A percentile compares a stretch with the other conserved stretches of the same genome.
Evolutionary conservation across 2,888 invertebrate genomes (phyloP).

Genomic region (Oligia strigilis): DNA sequence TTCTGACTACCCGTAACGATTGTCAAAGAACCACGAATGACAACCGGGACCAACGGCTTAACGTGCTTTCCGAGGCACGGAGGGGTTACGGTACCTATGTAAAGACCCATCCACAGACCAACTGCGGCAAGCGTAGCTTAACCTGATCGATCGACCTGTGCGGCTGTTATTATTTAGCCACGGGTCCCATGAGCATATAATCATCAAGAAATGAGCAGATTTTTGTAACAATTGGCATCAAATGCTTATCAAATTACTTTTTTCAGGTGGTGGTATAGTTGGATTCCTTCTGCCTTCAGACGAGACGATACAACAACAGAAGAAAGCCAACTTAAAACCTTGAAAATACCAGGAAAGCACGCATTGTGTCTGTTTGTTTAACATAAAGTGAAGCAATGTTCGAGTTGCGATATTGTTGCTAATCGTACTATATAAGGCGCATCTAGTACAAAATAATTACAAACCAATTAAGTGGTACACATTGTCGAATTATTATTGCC

Average conservation of each 20-base stretch:
- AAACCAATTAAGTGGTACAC: background rate
- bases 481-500: slow-evolving; percentile 5
- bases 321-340: slow-evolving; percentile 53
- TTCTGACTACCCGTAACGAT: too few species aligned
- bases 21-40: too few species aligned
- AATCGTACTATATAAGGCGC: slow-evolving; percentile 14
- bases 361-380: background rate
- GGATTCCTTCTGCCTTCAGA: slow-evolving; percentile 81
- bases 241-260: background rate
- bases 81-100: too few species aligned
- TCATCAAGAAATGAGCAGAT: background rate
- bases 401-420: slow-evolving; percentile 16
- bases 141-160: too few species aligned
- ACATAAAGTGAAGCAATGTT: background rate
- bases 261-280: slow-evolving; percentile 81
- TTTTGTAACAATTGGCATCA: background rate
- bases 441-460: background rate
- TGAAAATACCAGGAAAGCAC: slow-evolving; percentile 21
- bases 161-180: too few species aligned
- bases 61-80: too few species aligned
- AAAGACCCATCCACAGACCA: too few species aligned
- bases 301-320: slow-evolving; percentile 58
- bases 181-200: background rate
- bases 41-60: too few species aligned
- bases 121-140: too few species aligned